Percentiles rank a stretch among this genome's conserved stretches.
Conservation (phyloP, 2,888 invertebrate species). For the Ophonus ardosiacus region DNA sequence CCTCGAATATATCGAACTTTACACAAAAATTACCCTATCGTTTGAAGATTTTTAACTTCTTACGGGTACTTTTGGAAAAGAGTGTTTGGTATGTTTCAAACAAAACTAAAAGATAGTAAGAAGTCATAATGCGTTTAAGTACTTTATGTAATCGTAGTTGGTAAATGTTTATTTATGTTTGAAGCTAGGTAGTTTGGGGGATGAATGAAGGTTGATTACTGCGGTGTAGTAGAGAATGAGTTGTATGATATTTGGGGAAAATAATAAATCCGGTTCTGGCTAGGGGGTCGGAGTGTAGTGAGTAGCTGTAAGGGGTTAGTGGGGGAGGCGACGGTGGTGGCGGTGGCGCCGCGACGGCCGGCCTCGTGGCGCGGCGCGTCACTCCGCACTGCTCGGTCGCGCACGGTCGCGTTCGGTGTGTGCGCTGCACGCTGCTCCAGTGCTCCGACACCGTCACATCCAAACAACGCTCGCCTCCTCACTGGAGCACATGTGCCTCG, state of each 20-base stretch:
- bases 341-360: slow-evolving; percentile 72
- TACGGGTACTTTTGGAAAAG: too few species aligned
- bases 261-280: slow-evolving; percentile 47
- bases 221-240: not conserved
- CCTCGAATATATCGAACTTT: too few species aligned
- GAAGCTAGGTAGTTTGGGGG: not conserved
- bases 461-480: slow-evolving; percentile 3
- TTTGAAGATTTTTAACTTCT: too few species aligned
- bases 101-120: too few species aligned
- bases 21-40: too few species aligned
- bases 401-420: slow-evolving; percentile 71
- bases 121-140: too few species aligned
- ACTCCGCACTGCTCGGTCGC: slow-evolving; percentile 72
- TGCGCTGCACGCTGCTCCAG: slow-evolving; percentile 1
- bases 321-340: slow-evolving; percentile 70
- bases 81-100: too few species aligned
- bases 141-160: too few species aligned
- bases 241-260: slow-evolving; percentile 14
- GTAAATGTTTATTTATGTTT: too few species aligned
- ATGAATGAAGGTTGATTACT: not conserved
- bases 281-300: slow-evolving; percentile 32
- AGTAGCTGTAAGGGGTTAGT: slow-evolving; percentile 9
- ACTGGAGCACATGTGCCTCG: slow-evolving; percentile 59
- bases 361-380: slow-evolving; percentile 72
- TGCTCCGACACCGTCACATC: slow-evolving; percentile 16